Conservation (phyloP, 2,888 invertebrate species). For the Trilocha varians region DNA sequence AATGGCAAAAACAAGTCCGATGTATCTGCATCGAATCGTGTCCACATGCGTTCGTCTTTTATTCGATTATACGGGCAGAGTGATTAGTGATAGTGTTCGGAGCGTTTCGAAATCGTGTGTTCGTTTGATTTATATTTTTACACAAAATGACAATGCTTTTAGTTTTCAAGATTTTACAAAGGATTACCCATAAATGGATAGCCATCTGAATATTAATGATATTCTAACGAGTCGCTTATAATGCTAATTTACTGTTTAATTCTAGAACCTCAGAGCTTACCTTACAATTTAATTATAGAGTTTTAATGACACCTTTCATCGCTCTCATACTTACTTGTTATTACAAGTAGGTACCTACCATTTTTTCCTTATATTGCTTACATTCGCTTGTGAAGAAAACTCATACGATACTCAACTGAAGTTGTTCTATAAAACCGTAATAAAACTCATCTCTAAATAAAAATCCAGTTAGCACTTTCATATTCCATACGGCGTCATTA, state of each 20-base stretch:
- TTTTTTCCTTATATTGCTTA: background rate
- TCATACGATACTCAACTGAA: background rate
- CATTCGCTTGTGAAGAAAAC: background rate
- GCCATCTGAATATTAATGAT: background rate
- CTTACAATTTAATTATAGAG: background rate
- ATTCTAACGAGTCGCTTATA: background rate
- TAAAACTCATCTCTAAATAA: conserved; percentile 10
- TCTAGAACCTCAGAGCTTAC: background rate
- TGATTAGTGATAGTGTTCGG: conserved; percentile 22
- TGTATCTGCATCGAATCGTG: conserved; percentile 26
- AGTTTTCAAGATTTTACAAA: background rate
- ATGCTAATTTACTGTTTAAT: background rate
- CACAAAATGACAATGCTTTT: too few relatives aligned
- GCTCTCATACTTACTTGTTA: too few relatives aligned
- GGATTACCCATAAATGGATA: background rate
- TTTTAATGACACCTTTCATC: background rate
- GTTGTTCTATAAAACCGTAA: background rate
- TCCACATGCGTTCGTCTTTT: conserved; percentile 34
- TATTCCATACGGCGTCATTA: conserved; percentile 15
- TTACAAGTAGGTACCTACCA: background rate
- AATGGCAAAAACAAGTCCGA: conserved; percentile 50
- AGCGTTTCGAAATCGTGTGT: conserved; percentile 10
- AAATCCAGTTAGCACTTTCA: conserved; percentile 15
- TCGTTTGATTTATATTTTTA: background rate
- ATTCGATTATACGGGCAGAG: conserved; percentile 46